A percentile compares a stretch with the other conserved stretches of the same genome.
These are phyloP conservation scores for Lethrus apterus DNA, from an alignment of 1,140 invertebrate genomes.

Conservation along the genomic window DNA sequence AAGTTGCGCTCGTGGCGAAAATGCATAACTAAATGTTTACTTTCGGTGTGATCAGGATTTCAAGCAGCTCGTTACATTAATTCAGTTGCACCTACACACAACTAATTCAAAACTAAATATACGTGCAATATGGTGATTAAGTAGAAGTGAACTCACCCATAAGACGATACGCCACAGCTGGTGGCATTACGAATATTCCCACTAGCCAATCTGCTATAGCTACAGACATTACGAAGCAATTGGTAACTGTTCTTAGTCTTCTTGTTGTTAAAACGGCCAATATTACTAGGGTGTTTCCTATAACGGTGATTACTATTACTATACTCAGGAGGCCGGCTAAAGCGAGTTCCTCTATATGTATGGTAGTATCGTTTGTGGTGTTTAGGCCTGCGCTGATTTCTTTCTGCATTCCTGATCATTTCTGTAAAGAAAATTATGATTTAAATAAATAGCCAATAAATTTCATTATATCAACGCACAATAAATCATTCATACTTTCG, in stretches of 20 bases:
- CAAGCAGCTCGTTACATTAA: too few species aligned
- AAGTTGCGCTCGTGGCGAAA: too few species aligned
- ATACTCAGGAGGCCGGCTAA: slow-evolving; percentile 45
- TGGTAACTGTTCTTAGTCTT: slow-evolving; percentile 84
- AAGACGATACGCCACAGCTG: slow-evolving; percentile 68
- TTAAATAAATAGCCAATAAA: background rate
- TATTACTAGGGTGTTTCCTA: slow-evolving; percentile 88
- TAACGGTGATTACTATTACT: slow-evolving; percentile 55
- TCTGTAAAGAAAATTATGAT: slow-evolving; percentile 29
- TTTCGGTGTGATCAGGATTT: too few species aligned
- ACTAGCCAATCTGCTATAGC: slow-evolving; percentile 87
- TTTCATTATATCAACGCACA: background rate
- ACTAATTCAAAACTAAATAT: too few species aligned
- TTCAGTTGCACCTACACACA: too few species aligned
- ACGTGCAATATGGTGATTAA: too few species aligned
- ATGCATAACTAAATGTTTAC: too few species aligned
- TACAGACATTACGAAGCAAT: slow-evolving; percentile 89
- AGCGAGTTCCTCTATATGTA: slow-evolving; percentile 31
- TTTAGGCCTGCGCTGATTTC: slow-evolving; percentile 13
- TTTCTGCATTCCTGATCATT: slow-evolving; percentile 31
- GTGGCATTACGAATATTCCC: slow-evolving; percentile 90
- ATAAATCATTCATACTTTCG: background rate
- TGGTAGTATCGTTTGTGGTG: slow-evolving; percentile 15
- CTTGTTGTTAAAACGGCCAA: slow-evolving; percentile 85
- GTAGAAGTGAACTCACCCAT: slow-evolving; percentile 50